Conservation (phyloP, 2,888 invertebrate genomes). For the Hypolimnas misippus region DNA sequence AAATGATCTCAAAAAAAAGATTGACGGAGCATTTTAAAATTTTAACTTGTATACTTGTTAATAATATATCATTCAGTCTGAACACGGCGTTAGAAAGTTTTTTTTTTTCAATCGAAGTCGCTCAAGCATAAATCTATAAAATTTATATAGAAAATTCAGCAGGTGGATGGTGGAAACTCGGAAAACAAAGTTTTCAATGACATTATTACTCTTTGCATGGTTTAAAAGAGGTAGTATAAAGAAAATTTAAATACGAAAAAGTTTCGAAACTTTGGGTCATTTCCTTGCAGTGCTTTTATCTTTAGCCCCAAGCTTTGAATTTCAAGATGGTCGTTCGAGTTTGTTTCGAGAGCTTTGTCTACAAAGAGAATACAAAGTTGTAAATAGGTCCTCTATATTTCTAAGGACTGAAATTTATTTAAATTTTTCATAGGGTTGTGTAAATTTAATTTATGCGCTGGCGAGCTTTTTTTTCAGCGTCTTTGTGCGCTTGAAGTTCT, state of each 20-base stretch:
- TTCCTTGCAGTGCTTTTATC: conserved; percentile 42
- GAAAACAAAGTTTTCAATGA: conserved; percentile 23
- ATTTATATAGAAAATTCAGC: neutral
- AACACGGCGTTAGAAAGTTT: no score
- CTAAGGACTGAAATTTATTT: conserved; percentile 29
- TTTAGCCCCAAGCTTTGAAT: conserved; percentile 40
- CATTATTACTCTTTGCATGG: conserved; percentile 29
- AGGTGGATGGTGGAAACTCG: neutral
- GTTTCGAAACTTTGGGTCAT: conserved; percentile 40
- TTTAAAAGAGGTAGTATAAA: conserved; percentile 28
- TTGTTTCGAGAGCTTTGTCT: conserved; percentile 42
- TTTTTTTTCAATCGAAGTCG: neutral
- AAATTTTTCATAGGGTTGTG: conserved; percentile 11
- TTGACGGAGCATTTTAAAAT: no score
- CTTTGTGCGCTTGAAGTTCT: conserved; percentile 8
- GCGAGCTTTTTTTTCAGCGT: neutral
- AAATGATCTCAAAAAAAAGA: no score
- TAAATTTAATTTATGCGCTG: conserved; percentile 12
- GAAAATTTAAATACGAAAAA: conserved; percentile 43
- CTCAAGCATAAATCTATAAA: neutral
- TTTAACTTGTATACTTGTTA: no score
- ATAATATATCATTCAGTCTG: no score
- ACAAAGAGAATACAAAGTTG: conserved; percentile 43
- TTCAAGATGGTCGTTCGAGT: conserved; percentile 39
- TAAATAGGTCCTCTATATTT: conserved; percentile 41